phyloP scores from a whole-genome alignment of 2,888 invertebrate genomes.

The Hypsopygia costalis region DNA sequence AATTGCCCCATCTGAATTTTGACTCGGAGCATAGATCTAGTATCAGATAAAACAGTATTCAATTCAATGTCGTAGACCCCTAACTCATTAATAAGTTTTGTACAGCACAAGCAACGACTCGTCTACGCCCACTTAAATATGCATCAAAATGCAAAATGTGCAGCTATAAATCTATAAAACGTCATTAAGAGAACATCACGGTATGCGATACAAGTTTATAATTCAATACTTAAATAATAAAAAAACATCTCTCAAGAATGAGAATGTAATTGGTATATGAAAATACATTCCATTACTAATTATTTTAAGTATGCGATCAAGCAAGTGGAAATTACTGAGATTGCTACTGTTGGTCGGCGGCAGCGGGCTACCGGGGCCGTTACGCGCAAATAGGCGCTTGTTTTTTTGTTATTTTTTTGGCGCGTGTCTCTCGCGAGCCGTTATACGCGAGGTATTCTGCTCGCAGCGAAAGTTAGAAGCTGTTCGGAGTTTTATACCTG shows the following conservation, averaged over 20 bases:
- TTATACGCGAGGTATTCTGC: slow-evolving; percentile 57
- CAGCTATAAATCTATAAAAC: too few species aligned
- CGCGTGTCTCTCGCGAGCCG: slow-evolving; percentile 70
- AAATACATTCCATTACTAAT: slow-evolving; percentile 33
- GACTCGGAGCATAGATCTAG: too few species aligned
- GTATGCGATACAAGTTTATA: too few species aligned
- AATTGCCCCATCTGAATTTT: too few species aligned
- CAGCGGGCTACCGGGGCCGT: slow-evolving; percentile 65
- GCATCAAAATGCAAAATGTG: too few species aligned
- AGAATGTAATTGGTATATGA: slow-evolving; percentile 14
- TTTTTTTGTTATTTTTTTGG: slow-evolving; percentile 61
- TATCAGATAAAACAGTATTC: too few species aligned
- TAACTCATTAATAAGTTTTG: too few species aligned
- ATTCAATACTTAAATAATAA: not conserved
- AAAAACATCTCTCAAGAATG: slow-evolving; percentile 11
- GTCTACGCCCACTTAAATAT: too few species aligned
- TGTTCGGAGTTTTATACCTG: slow-evolving; percentile 43
- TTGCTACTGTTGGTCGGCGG: slow-evolving; percentile 45
- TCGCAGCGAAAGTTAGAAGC: slow-evolving; percentile 72
- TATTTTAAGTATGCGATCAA: slow-evolving; percentile 54
- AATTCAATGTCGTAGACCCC: too few species aligned
- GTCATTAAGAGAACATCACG: too few species aligned
- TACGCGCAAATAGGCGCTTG: slow-evolving; percentile 70
- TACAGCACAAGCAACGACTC: too few species aligned
- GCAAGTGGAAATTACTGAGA: slow-evolving; percentile 53